Evolutionary conservation across 1,140 invertebrate species (phyloP), one percentile per base, ranked within the genome.

Genomic region (Ceratosolen fusciceps): DNA sequence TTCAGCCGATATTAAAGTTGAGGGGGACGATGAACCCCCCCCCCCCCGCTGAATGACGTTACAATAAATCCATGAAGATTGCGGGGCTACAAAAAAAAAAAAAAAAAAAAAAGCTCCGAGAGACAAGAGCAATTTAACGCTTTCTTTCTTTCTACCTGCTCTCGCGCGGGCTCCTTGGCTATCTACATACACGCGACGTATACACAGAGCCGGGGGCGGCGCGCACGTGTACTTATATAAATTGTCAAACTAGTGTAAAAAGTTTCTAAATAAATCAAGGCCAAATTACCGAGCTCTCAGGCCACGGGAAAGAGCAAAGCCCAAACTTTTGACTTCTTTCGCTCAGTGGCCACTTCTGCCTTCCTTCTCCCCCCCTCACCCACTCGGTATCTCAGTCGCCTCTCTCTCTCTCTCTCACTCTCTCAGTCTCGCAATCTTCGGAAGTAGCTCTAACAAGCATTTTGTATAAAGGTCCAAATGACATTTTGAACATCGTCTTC

Each of bases 211-310:
- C n/a, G n/a, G n/a, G n/a, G n/a, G n/a, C n/a, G n/a, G n/a, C n/a
- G 37, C 24, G 39, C 39, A 43, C 43, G 34, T 24, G 29, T 34
- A 65, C 43, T 16, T 26, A 67, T 67, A 83, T 72, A 83, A 72
- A 74, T 82, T 82, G 80, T 83, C 81, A 81, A 84, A 83, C 83
- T 84, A 84, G 83, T 82, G 81, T 82, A 79, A 82, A 84, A 85
- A 85, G 80, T 84, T 84, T 83, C 81, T 79, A 82, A 83, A 85
- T 85, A 85, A 85, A 85, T 85, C 83, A 83, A 67, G 80, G 77
- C 78, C 77, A 84, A 84, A 85, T 84, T 85, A 80, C 82, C 72
- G 58, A 74, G 67, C 77, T 82, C 70, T 29, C 70, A 0, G 56
- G 34, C 67, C 12, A 43, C n/a, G 58, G 39, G 21, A 14, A 21